Evolutionary conservation across 1,140 invertebrate species (phyloP).

Genomic region (Lethocerus indicus): DNA sequence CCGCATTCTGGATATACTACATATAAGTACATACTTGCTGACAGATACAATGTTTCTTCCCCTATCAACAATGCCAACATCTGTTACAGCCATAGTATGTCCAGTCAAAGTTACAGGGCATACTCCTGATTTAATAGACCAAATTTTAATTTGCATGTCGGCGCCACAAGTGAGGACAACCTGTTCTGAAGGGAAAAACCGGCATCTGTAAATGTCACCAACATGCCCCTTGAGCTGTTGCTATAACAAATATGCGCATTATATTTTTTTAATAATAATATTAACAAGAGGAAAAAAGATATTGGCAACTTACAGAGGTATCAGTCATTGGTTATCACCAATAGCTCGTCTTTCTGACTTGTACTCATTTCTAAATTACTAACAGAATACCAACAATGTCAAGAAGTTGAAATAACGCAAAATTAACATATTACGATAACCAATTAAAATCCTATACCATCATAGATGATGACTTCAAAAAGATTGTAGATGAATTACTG

Average conservation of each 20-base stretch:
- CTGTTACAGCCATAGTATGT: constrained; percentile 43
- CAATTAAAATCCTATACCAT: background rate
- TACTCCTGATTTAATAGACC: constrained; percentile 46
- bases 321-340: no score
- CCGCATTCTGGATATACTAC: background rate
- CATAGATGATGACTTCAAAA: background rate
- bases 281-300: no score
- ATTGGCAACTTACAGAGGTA: no score
- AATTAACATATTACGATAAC: background rate
- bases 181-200: constrained; percentile 53
- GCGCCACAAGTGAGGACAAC: constrained; percentile 48
- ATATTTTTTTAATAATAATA: no score
- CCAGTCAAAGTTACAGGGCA: constrained; percentile 48
- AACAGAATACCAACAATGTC: no score
- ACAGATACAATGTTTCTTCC: constrained; percentile 55
- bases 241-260: constrained; percentile 27
- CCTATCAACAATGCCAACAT: constrained; percentile 46
- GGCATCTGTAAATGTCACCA: constrained; percentile 47
- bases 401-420: background rate
- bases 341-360: no score
- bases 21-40: constrained; percentile 29
- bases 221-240: constrained; percentile 43
- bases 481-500: constrained; percentile 5
- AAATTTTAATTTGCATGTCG: constrained; percentile 50
- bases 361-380: no score